These are phyloP conservation scores for Mythimna pallens DNA, from an alignment of 2,888 invertebrate species.

Conservation along the genomic window DNA sequence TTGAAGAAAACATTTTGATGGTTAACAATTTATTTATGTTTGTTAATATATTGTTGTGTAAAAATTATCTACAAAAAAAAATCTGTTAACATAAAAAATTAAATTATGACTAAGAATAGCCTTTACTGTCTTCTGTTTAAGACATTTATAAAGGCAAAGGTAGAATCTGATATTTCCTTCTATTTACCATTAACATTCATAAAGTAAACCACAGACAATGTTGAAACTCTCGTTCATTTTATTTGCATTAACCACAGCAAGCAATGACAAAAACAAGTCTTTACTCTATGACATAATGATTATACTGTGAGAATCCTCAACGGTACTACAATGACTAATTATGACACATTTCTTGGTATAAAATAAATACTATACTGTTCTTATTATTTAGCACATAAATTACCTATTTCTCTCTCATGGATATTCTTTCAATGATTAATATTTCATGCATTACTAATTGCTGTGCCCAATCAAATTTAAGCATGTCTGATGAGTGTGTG, in stretches of 20 bases:
- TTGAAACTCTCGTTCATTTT: slow-evolving; percentile 30
- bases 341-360: slow-evolving; percentile 50
- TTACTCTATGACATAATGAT: slow-evolving; percentile 49
- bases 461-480: slow-evolving; percentile 35
- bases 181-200: not conserved
- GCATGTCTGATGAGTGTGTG: slow-evolving; percentile 19
- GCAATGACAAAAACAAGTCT: slow-evolving; percentile 34
- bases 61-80: not conserved
- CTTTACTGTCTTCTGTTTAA: not conserved
- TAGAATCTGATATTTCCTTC: not conserved
- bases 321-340: slow-evolving; percentile 57
- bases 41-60: not conserved
- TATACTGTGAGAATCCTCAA: slow-evolving; percentile 53
- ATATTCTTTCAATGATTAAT: slow-evolving; percentile 17
- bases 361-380: slow-evolving; percentile 26
- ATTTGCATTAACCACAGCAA: slow-evolving; percentile 17
- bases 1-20: too few species aligned
- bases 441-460: slow-evolving; percentile 34
- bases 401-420: slow-evolving; percentile 19
- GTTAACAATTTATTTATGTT: not conserved
- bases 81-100: not conserved
- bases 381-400: slow-evolving; percentile 29
- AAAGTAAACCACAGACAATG: slow-evolving; percentile 11
- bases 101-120: not conserved
- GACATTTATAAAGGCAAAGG: not conserved